These are phyloP conservation scores for Drosophila virilis DNA, from an alignment of 1,140 invertebrate genomes.

Conservation along the genomic window DNA sequence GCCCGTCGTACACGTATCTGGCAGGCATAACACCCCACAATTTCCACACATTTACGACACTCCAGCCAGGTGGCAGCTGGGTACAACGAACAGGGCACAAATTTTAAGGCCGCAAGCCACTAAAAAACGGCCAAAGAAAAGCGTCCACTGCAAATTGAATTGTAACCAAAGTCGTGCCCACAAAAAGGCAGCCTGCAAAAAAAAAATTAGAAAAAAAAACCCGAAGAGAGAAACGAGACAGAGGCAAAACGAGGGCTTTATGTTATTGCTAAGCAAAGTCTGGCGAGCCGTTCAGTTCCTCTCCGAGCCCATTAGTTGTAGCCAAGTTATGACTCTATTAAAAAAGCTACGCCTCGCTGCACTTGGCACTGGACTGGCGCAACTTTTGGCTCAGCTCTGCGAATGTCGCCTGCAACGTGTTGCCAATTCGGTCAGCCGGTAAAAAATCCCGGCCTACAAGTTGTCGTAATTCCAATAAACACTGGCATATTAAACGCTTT, in stretches of 20 bases:
- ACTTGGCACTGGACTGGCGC: slow-evolving; percentile 57
- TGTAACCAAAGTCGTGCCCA: slow-evolving; percentile 76
- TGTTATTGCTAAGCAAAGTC: slow-evolving; percentile 65
- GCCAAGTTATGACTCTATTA: slow-evolving; percentile 82
- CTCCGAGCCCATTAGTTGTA: slow-evolving; percentile 68
- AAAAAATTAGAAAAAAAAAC: neutral
- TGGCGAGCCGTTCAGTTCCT: slow-evolving; percentile 37
- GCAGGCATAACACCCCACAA: slow-evolving; percentile 77
- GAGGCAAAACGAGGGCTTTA: slow-evolving; percentile 38
- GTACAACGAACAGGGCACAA: slow-evolving; percentile 27
- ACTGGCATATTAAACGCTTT: slow-evolving; percentile 52
- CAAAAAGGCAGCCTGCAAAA: slow-evolving; percentile 12
- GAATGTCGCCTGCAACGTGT: slow-evolving; percentile 40
- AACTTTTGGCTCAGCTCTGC: slow-evolving; percentile 34
- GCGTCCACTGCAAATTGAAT: slow-evolving; percentile 76
- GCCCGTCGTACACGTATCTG: slow-evolving; percentile 57
- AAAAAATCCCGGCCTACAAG: slow-evolving; percentile 13
- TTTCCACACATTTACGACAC: slow-evolving; percentile 68
- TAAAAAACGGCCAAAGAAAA: slow-evolving; percentile 59
- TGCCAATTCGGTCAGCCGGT: slow-evolving; percentile 44
- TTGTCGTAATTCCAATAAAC: slow-evolving; percentile 44
- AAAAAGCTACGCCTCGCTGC: slow-evolving; percentile 75
- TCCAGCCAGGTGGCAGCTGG: slow-evolving; percentile 13
- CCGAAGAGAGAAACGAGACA: neutral
- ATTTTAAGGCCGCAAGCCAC: slow-evolving; percentile 59